Percentiles rank a stretch among this genome's conserved stretches.
Conservation (phyloP, 2,888 invertebrate species). For the Conomelus anceps region DNA sequence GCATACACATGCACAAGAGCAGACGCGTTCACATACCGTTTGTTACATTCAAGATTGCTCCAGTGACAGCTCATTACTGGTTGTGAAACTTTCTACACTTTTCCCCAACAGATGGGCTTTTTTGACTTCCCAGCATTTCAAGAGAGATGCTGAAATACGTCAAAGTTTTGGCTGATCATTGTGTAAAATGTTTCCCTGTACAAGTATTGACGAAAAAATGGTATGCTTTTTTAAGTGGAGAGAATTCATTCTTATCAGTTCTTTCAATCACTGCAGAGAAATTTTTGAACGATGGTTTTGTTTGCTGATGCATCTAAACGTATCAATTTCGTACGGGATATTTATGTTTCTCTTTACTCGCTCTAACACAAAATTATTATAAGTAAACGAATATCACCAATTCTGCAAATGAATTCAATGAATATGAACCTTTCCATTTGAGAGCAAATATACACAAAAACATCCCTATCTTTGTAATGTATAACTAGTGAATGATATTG, state of each 20-base stretch:
- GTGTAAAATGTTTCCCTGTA: neutral
- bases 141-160: neutral
- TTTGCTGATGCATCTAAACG: neutral
- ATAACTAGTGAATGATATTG: too few relatives aligned
- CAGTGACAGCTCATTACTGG: neutral
- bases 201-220: neutral
- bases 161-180: neutral
- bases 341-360: neutral
- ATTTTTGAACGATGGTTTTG: neutral
- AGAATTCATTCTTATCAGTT: neutral
- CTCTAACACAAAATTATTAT: too few relatives aligned
- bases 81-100: neutral
- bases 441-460: too few relatives aligned
- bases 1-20: neutral
- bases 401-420: too few relatives aligned
- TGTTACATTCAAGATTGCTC: neutral
- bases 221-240: neutral
- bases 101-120: neutral
- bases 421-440: too few relatives aligned
- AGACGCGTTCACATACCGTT: neutral
- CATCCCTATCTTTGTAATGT: too few relatives aligned
- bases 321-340: neutral
- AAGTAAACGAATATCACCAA: too few relatives aligned
- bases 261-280: neutral
- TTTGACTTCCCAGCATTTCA: neutral